Percentiles rank a stretch among this genome's conserved stretches.
Evolutionary conservation across 2,113 vertebrate species (phyloP).

Genomic region (Takifugu flavidus): DNA sequence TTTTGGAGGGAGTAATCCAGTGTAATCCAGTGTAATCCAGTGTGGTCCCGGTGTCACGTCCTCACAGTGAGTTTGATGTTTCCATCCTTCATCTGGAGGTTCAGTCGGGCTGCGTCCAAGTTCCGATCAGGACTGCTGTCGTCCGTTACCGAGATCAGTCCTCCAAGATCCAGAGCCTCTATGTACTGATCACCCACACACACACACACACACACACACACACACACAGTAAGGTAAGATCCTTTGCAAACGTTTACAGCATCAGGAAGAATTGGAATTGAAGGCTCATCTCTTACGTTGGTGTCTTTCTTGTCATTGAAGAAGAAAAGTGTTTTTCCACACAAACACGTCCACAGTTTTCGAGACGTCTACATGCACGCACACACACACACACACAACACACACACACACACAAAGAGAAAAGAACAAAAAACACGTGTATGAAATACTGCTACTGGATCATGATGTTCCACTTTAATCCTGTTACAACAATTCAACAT

Average conservation of each 20-base stretch:
- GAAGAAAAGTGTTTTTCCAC: slow-evolving; percentile 77
- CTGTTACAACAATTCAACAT: too few relatives aligned
- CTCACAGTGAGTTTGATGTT: slow-evolving; percentile 76
- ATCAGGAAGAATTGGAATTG: neutral
- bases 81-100: slow-evolving; percentile 55
- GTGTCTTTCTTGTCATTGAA: slow-evolving; percentile 70
- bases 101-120: slow-evolving; percentile 53
- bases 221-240: slow-evolving; percentile 1
- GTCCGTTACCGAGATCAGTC: slow-evolving; percentile 67
- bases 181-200: slow-evolving; percentile 66
- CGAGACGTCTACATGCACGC: slow-evolving; percentile 68
- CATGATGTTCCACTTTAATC: too few relatives aligned
- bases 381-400: slow-evolving; percentile 7
- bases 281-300: slow-evolving; percentile 56
- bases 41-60: neutral
- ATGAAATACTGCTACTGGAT: neutral
- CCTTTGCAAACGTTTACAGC: neutral
- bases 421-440: neutral
- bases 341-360: slow-evolving; percentile 79
- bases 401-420: neutral
- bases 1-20: too few relatives aligned
- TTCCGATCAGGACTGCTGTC: slow-evolving; percentile 58
- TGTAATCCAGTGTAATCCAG: neutral
- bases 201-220: slow-evolving; percentile 21
- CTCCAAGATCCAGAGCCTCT: slow-evolving; percentile 76